Evolutionary conservation across 2,888 invertebrate species (phyloP), one percentile per base, ranked within the genome.

Genomic region (Andrena trimmerana): DNA sequence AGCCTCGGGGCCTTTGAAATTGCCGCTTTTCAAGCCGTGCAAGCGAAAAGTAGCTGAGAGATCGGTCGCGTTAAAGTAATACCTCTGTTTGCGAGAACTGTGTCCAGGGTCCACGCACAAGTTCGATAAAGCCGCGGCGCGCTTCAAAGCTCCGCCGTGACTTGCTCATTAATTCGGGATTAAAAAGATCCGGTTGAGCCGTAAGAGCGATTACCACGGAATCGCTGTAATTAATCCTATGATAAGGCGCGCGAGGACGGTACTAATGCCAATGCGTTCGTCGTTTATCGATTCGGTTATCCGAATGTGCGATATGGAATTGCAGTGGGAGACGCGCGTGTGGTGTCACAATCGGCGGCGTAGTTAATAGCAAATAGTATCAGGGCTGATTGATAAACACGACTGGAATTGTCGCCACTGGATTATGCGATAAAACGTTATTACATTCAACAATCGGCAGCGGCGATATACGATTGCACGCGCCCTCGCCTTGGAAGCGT

Each of bases 201-300:
- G 24, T 52, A n/a, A 62, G 52, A 33, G 76, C 36, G 48, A 76
- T 76, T 65, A 76, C 63, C 48, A 8, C 54, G 57, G 63, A 69
- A 76, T 76, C 62, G 33, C 3, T 0, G 36, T 69, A 69, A 78
- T 78, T 78, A 69, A 65, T 79, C 42, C 65, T 13, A 6, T 57
- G 69, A 77, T 77, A 77, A 79, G 24, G 59, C 69, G 33, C 33
- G 54, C 50, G 36, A 59, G 29, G 27, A 62, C 62, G 8, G 68
- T 16, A 63, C 65, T 65, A 59, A 36, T 24, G 63, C 65, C 59
- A 59, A 36, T 24, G 63, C 79, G 24, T 77, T 77, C 69, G 24
- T 57, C 63, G 79, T 48, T 69, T 77, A 79, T 77, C 79, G 78
- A 79, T 79, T 79, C 65, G 36, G 16, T 50, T 42, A 63, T 65